These are phyloP conservation scores for Hirtodrosophila duncani DNA, from an alignment of 2,888 invertebrate genomes.

Conservation along the genomic window DNA sequence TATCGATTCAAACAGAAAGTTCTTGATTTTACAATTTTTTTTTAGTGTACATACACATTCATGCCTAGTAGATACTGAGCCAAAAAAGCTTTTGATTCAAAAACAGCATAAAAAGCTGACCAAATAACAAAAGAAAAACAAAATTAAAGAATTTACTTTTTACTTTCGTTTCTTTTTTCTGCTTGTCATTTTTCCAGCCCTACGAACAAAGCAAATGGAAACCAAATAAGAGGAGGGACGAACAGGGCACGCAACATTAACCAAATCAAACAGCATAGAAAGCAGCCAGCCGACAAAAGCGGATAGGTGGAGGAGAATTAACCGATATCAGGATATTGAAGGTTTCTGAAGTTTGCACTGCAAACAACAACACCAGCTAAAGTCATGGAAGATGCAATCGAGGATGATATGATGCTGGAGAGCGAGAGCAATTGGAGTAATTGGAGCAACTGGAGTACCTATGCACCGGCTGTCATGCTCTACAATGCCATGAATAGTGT, in stretches of 20 bases:
- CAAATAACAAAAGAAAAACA: constrained; percentile 4
- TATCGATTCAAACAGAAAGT: too few relatives aligned
- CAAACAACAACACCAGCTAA: constrained; percentile 20
- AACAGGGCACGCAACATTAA: constrained; percentile 60
- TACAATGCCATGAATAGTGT: constrained; percentile 53
- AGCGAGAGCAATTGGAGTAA: constrained; percentile 35
- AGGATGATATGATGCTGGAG: constrained; percentile 33
- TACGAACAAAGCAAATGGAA: constrained; percentile 57
- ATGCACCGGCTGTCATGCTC: constrained; percentile 45
- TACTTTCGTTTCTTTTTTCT: constrained; percentile 29
- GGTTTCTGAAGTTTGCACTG: constrained; percentile 11
- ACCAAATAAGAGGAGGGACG: constrained; percentile 47
- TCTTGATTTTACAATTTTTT: too few relatives aligned
- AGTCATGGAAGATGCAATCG: constrained; percentile 2
- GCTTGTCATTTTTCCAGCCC: constrained; percentile 45
- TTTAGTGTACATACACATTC: constrained; percentile 8
- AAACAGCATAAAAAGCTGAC: constrained; percentile 32
- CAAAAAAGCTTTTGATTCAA: constrained; percentile 38
- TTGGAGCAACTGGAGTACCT: constrained; percentile 64
- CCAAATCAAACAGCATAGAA: constrained; percentile 27
- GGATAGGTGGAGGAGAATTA: constrained; percentile 4
- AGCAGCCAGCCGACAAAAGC: background rate
- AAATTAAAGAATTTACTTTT: constrained; percentile 50
- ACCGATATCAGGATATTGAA: too few relatives aligned
- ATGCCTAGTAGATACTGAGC: background rate